Evolutionary conservation across 2,113 vertebrate genomes (phyloP), one percentile per base, ranked within the genome.

Genomic region (Emydura subglobosa): DNA sequence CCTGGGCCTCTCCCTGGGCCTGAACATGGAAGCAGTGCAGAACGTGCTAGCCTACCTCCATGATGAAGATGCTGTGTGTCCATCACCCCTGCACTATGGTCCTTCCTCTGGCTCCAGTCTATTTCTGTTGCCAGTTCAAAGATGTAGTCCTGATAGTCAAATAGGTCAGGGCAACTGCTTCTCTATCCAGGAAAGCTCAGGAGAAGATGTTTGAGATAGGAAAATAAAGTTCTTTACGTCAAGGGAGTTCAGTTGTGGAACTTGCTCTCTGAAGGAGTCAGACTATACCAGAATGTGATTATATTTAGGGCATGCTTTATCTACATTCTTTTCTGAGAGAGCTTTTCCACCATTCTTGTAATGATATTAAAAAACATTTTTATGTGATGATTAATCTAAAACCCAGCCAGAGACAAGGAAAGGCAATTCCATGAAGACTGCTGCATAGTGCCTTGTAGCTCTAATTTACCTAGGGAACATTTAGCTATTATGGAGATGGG

Each of bases 391-490:
- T 22, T 90, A 1, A 0, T 51, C 2, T 44, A 7, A 25, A 86
- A 88, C 79, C 31, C 61, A 76, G 50, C 53, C 12, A 76, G 9
- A 47, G 29, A 4, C 5, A 24, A 16, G 74, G 50, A 53, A 83
- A 27, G 54, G 16, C 1, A 34, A 59, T 27, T 72, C n/a, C 19
- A 21, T 54, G 83, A n/a, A 25, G 49, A 5, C 21, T 22, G 34
- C 13, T 61, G 42, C 29, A 44, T 14, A 61, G 5, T 44, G 49
- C 25, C 3, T 0, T 0, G 0, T 74, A 80, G 42, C 31, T 87
- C 12, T 3, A 1, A 42, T 25, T 27, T 79, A 79, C 31, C 27
- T 61, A 68, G 49, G 79, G 55, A 5, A 59, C 29, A 17, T 44
- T 92, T 53, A 47, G 44, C 39, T 59, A 85, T 27, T 51, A 1